Evolutionary conservation across 2,113 vertebrate species (phyloP).

Genomic region (Acanthochromis polyacanthus): DNA sequence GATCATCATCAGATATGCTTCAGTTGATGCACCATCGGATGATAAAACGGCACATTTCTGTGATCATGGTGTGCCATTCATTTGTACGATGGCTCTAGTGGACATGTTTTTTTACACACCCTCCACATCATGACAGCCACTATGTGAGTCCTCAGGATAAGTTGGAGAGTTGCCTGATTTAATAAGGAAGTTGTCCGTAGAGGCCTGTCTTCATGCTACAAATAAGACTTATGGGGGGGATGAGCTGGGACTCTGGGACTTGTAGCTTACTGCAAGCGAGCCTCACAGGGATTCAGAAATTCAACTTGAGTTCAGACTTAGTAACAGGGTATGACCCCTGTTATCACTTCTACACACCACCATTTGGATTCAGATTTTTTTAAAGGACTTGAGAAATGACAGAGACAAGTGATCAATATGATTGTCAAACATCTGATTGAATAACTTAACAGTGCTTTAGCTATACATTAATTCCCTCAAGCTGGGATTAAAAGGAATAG

Average conservation of each 20-base stretch:
- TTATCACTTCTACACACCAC: background rate
- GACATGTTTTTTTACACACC: background rate
- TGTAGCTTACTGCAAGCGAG: constrained; percentile 20
- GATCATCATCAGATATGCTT: constrained; percentile 10
- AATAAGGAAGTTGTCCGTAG: constrained; percentile 19
- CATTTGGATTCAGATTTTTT: background rate
- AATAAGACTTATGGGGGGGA: constrained; percentile 36
- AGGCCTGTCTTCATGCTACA: constrained; percentile 32
- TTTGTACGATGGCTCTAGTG: background rate
- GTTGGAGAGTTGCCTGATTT: constrained; percentile 36
- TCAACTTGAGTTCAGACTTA: constrained; percentile 12
- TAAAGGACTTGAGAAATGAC: background rate
- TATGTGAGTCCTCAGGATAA: constrained; percentile 29
- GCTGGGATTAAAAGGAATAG: background rate
- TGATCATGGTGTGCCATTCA: background rate
- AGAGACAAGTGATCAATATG: background rate
- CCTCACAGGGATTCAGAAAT: constrained; percentile 25
- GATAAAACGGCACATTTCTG: constrained; percentile 5
- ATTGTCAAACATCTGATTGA: background rate
- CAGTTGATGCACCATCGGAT: background rate
- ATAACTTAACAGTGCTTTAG: background rate
- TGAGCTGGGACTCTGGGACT: constrained; percentile 43
- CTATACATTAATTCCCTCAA: background rate
- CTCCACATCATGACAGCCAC: background rate
- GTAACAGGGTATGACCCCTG: background rate